Base-by-base conservation (phyloP, 2,797 vertebrate genomes). In the Hipposideros larvatus region DNA sequence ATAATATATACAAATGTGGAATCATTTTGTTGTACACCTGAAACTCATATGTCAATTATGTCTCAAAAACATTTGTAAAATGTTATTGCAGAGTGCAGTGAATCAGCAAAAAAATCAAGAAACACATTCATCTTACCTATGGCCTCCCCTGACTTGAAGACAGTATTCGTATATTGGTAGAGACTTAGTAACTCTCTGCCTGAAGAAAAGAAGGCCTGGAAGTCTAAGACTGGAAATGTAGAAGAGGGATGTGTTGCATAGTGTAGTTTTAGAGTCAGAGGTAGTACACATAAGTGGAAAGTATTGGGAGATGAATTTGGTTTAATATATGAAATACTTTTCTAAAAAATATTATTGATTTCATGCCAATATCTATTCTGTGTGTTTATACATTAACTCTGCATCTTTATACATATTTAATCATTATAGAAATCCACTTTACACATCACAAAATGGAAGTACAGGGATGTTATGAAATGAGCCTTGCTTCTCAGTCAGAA, bases 361-460 rank as follows among this genome's bases (percentile, higher is more conserved):
- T 94, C 5, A 90, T 79, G 43, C 9, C 66, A 79, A 83, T 43
- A 94, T 5, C 21, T 82, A 41, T 82, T 61, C 13, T 78, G 4
- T 55, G 18, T 65, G 4, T 73, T 73, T 77, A 46, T 34, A 48
- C 1, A 74, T 46, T 86, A 79, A 51, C 34, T 93, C 14, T 73
- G 3, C 51, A 4, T 68, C 41, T 90, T 90, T 79, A 24, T 73
- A 31, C 3, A 53, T 37, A 61, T 87, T 91, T 70, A 71, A 92
- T 92, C 5, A 86, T 87, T 90, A 19, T n/a, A 83, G 86, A 90
- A 80, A 73, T 73, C 7, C 4, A 48, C 18, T 83, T 93, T 84
- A 84, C 1, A 84, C 11, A 85, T 68, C 41, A 87, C 37, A 68
- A 19, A 87, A 84, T 24, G 28, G 13, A 84, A 95, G 18, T 31